Evolutionary conservation across 2,888 invertebrate genomes (phyloP).

Genomic region (Autographa pulchrina): DNA sequence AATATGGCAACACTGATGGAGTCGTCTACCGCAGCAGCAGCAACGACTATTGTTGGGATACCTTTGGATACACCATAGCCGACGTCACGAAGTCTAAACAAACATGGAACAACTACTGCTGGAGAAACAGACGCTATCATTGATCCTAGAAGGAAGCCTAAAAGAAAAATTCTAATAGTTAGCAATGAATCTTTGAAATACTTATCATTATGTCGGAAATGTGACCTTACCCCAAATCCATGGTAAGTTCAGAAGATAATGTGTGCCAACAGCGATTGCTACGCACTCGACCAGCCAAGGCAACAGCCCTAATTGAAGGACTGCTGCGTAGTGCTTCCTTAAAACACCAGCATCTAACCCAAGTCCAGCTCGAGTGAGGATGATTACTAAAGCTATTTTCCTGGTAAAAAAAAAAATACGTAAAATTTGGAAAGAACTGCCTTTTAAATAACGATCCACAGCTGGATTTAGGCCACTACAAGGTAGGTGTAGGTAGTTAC

Average conservation of each 20-base stretch:
- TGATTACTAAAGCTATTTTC: conserved; percentile 95
- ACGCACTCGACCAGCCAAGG: conserved; percentile 94
- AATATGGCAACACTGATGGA: conserved; percentile 97
- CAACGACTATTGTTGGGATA: conserved; percentile 96
- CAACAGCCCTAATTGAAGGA: conserved; percentile 93
- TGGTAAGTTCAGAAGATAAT: conserved; percentile 92
- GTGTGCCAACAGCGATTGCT: conserved; percentile 89
- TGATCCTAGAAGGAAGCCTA: conserved; percentile 92
- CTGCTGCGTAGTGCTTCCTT: conserved; percentile 92
- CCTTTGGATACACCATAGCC: conserved; percentile 95
- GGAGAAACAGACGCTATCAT: conserved; percentile 96
- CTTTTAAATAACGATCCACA: no score
- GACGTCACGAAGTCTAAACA: conserved; percentile 92
- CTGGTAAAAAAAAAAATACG: conserved; percentile 80
- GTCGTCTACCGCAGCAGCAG: conserved; percentile 96
- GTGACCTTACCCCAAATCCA: conserved; percentile 92
- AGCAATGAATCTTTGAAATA: not conserved
- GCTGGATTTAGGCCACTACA: no score
- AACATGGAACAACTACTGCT: conserved; percentile 96
- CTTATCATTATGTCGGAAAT: not conserved
- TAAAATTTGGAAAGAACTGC: no score
- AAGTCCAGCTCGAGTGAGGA: conserved; percentile 95
- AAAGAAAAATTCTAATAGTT: not conserved
- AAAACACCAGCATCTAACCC: conserved; percentile 94
- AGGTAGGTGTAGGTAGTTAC: no score